These are phyloP conservation scores for Nephrocerus scutellatus DNA, from an alignment of 2,888 invertebrate genomes.

Conservation along the genomic window DNA sequence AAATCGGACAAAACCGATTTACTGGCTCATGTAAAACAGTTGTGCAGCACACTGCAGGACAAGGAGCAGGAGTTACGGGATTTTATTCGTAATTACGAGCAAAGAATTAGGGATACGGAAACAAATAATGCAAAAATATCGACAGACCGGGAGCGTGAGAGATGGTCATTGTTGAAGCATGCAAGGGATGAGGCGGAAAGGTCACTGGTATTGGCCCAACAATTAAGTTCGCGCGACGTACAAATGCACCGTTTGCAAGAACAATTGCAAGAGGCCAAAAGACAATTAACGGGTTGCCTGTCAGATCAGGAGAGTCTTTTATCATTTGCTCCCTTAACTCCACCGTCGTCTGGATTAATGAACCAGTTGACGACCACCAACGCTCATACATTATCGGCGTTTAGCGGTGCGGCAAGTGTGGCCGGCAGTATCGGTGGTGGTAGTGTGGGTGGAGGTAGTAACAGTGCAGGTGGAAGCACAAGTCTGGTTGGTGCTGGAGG, in stretches of 20 bases:
- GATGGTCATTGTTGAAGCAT: constrained; percentile 79
- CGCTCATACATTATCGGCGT: constrained; percentile 32
- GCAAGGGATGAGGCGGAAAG: constrained; percentile 87
- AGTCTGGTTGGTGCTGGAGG: constrained; percentile 43
- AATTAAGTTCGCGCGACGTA: constrained; percentile 78
- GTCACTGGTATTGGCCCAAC: constrained; percentile 76
- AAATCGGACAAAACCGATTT: constrained; percentile 92
- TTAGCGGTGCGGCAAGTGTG: constrained; percentile 26
- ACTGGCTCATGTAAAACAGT: constrained; percentile 88
- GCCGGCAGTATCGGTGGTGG: constrained; percentile 30
- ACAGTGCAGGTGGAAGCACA: constrained; percentile 42
- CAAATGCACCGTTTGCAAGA: constrained; percentile 79
- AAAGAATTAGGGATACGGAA: constrained; percentile 76
- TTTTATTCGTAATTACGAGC: constrained; percentile 91
- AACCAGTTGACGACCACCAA: constrained; percentile 34
- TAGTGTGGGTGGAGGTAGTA: constrained; percentile 48
- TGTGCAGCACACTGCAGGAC: constrained; percentile 88
- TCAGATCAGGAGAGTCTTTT: constrained; percentile 79
- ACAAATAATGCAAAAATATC: constrained; percentile 54
- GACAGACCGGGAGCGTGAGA: constrained; percentile 74
- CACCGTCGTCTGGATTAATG: constrained; percentile 51
- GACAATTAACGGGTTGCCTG: constrained; percentile 73
- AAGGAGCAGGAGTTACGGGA: constrained; percentile 90
- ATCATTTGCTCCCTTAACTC: constrained; percentile 62
- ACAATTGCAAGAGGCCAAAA: constrained; percentile 72